Evolutionary conservation across 1,140 invertebrate species (phyloP).

Genomic region (Hormaphis cornu): DNA sequence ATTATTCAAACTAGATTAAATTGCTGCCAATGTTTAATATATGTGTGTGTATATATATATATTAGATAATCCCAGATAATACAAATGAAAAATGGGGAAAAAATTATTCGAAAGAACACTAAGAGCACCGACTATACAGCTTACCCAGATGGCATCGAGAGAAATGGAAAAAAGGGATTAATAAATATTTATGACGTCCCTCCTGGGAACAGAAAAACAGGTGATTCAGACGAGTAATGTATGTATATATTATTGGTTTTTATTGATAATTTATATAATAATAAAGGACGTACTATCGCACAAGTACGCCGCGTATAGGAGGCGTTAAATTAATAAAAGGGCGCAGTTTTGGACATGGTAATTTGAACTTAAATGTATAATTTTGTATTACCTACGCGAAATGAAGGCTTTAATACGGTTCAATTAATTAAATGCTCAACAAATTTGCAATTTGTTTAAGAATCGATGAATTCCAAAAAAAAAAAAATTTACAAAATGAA

Average conservation of each 20-base stretch:
- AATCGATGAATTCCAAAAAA: too few species aligned
- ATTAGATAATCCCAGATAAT: not conserved
- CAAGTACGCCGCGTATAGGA: too few species aligned
- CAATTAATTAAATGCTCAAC: too few species aligned
- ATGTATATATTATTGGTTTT: conserved; percentile 2
- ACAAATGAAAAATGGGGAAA: not conserved
- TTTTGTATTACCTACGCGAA: too few species aligned
- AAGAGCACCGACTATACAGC: conserved; percentile 4
- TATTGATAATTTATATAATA: conserved; percentile 14
- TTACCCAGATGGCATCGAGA: not conserved
- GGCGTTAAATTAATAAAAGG: too few species aligned
- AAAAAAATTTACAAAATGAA: too few species aligned
- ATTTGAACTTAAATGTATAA: too few species aligned
- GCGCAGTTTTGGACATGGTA: too few species aligned
- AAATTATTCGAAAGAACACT: not conserved
- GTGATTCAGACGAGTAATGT: conserved; percentile 8
- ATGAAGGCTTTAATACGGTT: too few species aligned
- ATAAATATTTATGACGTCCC: conserved; percentile 22
- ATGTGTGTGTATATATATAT: too few species aligned
- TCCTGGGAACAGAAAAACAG: conserved; percentile 13
- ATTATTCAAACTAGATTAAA: conserved; percentile 25
- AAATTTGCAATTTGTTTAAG: too few species aligned
- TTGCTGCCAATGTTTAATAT: not conserved
- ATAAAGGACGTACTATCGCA: not conserved
- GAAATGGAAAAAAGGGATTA: conserved; percentile 23